Evolutionary conservation across 2,797 vertebrate species (phyloP).

Genomic region (Cyclopterus lumpus): DNA sequence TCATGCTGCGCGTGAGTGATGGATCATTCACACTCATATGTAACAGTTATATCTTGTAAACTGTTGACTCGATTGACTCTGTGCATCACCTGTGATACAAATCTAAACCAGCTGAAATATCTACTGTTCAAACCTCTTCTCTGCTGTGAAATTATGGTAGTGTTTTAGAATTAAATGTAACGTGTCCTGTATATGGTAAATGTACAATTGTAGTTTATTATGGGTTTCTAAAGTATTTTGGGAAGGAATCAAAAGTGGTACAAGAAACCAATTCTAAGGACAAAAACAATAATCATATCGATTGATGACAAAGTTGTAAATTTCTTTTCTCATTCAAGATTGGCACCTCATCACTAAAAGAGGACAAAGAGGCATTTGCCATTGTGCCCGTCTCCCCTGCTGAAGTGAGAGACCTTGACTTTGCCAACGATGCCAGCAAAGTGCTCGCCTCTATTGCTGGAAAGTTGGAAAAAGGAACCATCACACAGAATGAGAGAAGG

Average conservation of each 20-base stretch:
- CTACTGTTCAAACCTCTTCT: background rate
- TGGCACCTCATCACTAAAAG: slow-evolving; percentile 95
- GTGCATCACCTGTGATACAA: background rate
- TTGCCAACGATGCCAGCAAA: slow-evolving; percentile 98
- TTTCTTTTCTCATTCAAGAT: slow-evolving; percentile 85
- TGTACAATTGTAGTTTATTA: background rate
- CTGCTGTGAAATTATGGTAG: background rate
- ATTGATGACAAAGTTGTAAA: background rate
- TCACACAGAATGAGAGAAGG: slow-evolving; percentile 98
- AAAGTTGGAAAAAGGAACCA: slow-evolving; percentile 97
- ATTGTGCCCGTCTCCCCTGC: slow-evolving; percentile 98
- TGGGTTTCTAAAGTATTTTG: background rate
- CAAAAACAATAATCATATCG: background rate
- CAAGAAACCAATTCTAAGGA: background rate
- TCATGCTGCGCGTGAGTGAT: slow-evolving; percentile 94
- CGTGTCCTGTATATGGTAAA: background rate
- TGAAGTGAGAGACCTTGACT: slow-evolving; percentile 97
- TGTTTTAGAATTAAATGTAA: background rate
- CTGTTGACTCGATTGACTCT: background rate
- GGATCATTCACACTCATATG: background rate
- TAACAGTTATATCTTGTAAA: background rate
- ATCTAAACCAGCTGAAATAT: background rate
- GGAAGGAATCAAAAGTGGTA: background rate
- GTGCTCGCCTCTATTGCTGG: slow-evolving; percentile 97
- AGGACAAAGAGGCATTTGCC: slow-evolving; percentile 98